Conservation (phyloP, 1,140 invertebrate species). For the Archegozetes longisetosus region DNA sequence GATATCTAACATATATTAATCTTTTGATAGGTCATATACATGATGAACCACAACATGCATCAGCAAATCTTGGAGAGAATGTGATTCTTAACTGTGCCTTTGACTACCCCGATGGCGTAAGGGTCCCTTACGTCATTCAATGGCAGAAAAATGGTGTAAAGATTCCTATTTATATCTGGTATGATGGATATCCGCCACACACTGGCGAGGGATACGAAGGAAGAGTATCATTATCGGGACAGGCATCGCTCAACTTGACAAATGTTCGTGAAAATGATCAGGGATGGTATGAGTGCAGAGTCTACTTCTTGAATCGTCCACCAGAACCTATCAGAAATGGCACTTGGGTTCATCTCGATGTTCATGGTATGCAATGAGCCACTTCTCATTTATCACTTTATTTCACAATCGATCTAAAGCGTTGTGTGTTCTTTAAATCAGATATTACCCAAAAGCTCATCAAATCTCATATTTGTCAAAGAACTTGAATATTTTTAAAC, state of each 20-base stretch:
- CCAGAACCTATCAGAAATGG: conserved; percentile 76
- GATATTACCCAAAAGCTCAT: no score
- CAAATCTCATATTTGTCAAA: no score
- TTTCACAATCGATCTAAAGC: conserved; percentile 2
- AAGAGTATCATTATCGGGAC: conserved; percentile 65
- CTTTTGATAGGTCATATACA: background rate
- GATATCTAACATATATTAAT: background rate
- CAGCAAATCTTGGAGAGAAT: conserved; percentile 81
- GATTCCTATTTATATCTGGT: conserved; percentile 92
- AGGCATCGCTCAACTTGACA: conserved; percentile 81
- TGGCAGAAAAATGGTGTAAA: conserved; percentile 81
- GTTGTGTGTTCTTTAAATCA: no score
- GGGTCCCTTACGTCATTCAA: conserved; percentile 87
- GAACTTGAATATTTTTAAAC: no score
- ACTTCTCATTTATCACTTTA: conserved; percentile 1
- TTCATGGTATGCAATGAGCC: conserved; percentile 61
- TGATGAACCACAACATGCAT: conserved; percentile 58
- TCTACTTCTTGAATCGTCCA: conserved; percentile 82
- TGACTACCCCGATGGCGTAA: conserved; percentile 71
- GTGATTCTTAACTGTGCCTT: conserved; percentile 92
- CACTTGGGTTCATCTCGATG: conserved; percentile 90
- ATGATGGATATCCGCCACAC: conserved; percentile 87
- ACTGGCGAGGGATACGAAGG: conserved; percentile 79
- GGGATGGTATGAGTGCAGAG: conserved; percentile 94
- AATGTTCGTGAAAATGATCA: conserved; percentile 79